These are phyloP conservation scores for Triplophysa yarkandensis DNA, from an alignment of 2,797 vertebrate genomes.

Conservation along the genomic window DNA sequence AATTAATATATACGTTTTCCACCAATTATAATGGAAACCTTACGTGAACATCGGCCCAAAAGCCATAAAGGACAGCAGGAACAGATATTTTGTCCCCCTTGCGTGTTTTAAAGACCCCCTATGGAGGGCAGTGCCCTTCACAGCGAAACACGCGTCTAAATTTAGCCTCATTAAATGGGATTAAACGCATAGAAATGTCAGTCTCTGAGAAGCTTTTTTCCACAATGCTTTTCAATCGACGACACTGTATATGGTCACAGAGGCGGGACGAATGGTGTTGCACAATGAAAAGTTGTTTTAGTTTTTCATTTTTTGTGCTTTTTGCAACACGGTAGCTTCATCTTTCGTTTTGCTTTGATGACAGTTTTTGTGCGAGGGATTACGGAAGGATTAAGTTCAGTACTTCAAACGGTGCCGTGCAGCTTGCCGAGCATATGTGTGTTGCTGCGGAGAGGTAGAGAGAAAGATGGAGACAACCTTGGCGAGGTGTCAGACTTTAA, in stretches of 20 bases:
- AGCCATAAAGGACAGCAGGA: slow-evolving; percentile 10
- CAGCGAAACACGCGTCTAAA: slow-evolving; percentile 19
- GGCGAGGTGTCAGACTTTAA: slow-evolving; percentile 47
- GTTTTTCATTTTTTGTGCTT: slow-evolving; percentile 12
- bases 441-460: slow-evolving; percentile 18
- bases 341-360: slow-evolving; percentile 48
- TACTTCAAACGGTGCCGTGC: slow-evolving; percentile 39
- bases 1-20: background rate
- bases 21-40: slow-evolving; percentile 11
- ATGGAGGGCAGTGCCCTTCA: slow-evolving; percentile 44
- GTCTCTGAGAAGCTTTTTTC: slow-evolving; percentile 10
- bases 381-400: slow-evolving; percentile 54
- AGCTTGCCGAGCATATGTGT: slow-evolving; percentile 48
- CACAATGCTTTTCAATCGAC: slow-evolving; percentile 18
- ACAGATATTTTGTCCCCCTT: slow-evolving; percentile 2
- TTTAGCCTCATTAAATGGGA: slow-evolving; percentile 47
- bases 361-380: slow-evolving; percentile 50
- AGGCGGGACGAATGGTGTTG: background rate
- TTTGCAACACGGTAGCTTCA: slow-evolving; percentile 26
- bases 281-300: slow-evolving; percentile 13
- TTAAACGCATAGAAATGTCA: slow-evolving; percentile 47
- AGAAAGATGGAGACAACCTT: slow-evolving; percentile 24
- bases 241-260: slow-evolving; percentile 10
- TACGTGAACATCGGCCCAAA: slow-evolving; percentile 4
- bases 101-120: slow-evolving; percentile 45